Conservation (phyloP, 2,797 vertebrate genomes). For the Melopsittacus undulatus region DNA sequence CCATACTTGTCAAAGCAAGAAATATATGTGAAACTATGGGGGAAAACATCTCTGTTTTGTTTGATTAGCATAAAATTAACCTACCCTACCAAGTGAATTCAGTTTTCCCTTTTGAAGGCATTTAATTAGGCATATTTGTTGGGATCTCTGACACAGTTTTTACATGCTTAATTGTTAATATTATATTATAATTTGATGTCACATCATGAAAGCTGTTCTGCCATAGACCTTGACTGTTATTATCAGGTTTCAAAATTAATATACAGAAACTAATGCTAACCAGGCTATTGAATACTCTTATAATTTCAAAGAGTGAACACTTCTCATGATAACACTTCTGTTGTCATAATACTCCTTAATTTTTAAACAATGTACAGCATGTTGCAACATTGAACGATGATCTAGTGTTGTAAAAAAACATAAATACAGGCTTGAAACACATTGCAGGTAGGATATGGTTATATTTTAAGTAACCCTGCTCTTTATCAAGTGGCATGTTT, state of each 20-base stretch:
- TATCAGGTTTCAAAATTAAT: slow-evolving; percentile 71
- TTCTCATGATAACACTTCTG: slow-evolving; percentile 32
- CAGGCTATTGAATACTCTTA: slow-evolving; percentile 23
- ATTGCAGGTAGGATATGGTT: not conserved
- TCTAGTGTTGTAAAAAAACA: not conserved
- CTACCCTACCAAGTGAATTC: not conserved
- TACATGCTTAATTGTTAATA: slow-evolving; percentile 59
- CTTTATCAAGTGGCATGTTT: not conserved
- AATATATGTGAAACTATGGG: not conserved
- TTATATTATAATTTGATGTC: slow-evolving; percentile 73
- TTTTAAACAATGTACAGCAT: not conserved
- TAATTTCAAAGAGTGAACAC: slow-evolving; percentile 51
- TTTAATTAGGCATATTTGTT: slow-evolving; percentile 55
- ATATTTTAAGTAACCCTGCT: not conserved
- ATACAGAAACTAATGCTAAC: slow-evolving; percentile 46
- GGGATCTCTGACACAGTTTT: slow-evolving; percentile 48
- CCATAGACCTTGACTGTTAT: slow-evolving; percentile 64
- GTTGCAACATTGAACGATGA: not conserved
- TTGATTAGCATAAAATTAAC: slow-evolving; percentile 29
- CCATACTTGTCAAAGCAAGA: not conserved
- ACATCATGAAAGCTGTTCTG: slow-evolving; percentile 65
- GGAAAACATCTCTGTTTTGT: not conserved
- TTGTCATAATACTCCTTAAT: slow-evolving; percentile 28
- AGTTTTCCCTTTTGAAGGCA: slow-evolving; percentile 14
- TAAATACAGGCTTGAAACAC: not conserved